Base-by-base conservation (phyloP, 2,797 vertebrate genomes). In the Xiphorhynchus erythropygius region DNA sequence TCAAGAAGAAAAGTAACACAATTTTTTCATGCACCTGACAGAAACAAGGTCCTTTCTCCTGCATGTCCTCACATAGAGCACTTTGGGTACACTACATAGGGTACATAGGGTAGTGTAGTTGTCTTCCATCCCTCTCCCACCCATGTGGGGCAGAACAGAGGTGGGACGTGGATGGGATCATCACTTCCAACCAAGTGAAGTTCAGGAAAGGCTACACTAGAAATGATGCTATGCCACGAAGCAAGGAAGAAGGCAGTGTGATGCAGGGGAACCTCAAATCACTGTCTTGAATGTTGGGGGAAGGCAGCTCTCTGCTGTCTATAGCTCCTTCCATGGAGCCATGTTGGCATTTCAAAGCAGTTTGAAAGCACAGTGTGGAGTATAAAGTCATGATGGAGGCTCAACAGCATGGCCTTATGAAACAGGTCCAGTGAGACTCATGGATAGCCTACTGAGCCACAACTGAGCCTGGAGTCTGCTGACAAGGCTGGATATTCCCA, bases 401-500 rank as follows among this genome's bases (percentile, higher is more conserved):
- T 75, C 23, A 23, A 33, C 1, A 11, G 2, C 0, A 0, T 41
- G 35, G 25, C 27, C 47, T n/a, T 11, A 5, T 32, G 39, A 18
- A 78, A 62, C 6, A 33, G 33, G 30, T 53, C 5, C 10, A 47
- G 5, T 25, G 7, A 23, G 5, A 57, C 11, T 7, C 9, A 6
- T 35, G 11, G 22, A 17, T 7, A 70, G 3, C 6, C 6, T 35
- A 32, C 42, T 74, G 39, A 71, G 21, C 9, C 27, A 37, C 4
- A 1, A 14, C 25, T 44, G 42, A 67, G 39, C 8, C 44, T 83
- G 50, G 5, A 55, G 7, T 41, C 35, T 67, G 30, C 17, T 67
- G 75, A 3, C 6, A 82, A 53, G 30, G 15, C 13, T 70, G 37
- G 33, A 27, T 82, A 62, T 8, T 57, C n/a, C 47, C 39, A 30